These are phyloP conservation scores for Ostrea denselamellosa DNA, from an alignment of 1,140 invertebrate species.

Conservation along the genomic window DNA sequence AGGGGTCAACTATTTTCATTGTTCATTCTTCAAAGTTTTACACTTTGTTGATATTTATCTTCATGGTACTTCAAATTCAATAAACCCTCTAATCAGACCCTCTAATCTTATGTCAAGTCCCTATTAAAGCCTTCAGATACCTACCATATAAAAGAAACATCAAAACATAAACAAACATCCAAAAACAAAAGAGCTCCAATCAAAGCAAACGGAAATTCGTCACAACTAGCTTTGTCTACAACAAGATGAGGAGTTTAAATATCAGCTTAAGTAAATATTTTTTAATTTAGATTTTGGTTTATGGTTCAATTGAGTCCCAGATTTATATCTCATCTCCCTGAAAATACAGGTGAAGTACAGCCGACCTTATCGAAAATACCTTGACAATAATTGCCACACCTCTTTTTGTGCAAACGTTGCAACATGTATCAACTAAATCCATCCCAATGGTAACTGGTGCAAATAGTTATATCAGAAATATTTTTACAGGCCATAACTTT, in stretches of 20 bases:
- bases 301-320: background rate
- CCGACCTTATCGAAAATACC: background rate
- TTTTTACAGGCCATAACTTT: no score
- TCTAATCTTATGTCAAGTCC: background rate
- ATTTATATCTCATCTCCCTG: background rate
- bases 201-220: constrained; percentile 1
- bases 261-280: constrained; percentile 31
- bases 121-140: background rate
- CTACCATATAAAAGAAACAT: background rate
- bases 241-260: constrained; percentile 22
- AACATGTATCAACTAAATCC: background rate
- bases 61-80: background rate
- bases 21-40: background rate
- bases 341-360: background rate
- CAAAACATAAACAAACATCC: background rate
- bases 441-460: no score
- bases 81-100: background rate
- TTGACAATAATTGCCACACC: background rate
- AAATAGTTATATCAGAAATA: no score
- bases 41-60: background rate
- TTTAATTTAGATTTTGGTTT: constrained; percentile 9
- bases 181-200: background rate
- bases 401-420: background rate
- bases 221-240: background rate
- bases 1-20: background rate